Conservation (phyloP, 1,140 invertebrate genomes). For the Drosophila rufa region DNA sequence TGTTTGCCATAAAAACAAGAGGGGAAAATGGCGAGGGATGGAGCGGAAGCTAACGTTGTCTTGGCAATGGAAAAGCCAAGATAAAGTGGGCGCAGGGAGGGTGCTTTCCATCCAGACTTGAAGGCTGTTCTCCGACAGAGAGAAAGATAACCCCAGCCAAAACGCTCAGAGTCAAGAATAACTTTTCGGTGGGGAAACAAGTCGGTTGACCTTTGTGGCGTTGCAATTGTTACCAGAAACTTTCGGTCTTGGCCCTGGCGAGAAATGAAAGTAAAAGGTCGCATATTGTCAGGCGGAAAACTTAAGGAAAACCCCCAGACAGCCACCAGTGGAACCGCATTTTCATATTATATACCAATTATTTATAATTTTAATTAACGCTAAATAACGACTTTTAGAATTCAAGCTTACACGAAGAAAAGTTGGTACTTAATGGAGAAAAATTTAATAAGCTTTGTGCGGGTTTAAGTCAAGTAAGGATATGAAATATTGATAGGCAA, state of each 20-base stretch:
- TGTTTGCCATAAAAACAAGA: slow-evolving; percentile 50
- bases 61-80: slow-evolving; percentile 48
- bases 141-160: slow-evolving; percentile 26
- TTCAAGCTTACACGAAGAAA: neutral
- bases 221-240: slow-evolving; percentile 46
- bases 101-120: slow-evolving; percentile 23
- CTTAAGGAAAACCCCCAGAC: neutral
- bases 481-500: too few species aligned
- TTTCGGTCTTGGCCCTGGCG: slow-evolving; percentile 37
- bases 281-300: slow-evolving; percentile 18
- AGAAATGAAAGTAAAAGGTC: slow-evolving; percentile 27
- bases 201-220: slow-evolving; percentile 45
- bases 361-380: slow-evolving; percentile 3
- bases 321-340: neutral
- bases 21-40: neutral
- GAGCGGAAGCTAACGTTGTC: slow-evolving; percentile 10
- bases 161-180: slow-evolving; percentile 43
- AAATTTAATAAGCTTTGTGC: too few species aligned
- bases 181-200: slow-evolving; percentile 27
- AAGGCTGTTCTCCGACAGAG: slow-evolving; percentile 31
- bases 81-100: slow-evolving; percentile 20
- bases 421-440: too few species aligned
- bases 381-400: neutral
- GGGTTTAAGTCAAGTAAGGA: too few species aligned
- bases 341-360: slow-evolving; percentile 7